phyloP scores from a whole-genome alignment of 2,113 vertebrate species.

The Cygnus atratus region DNA sequence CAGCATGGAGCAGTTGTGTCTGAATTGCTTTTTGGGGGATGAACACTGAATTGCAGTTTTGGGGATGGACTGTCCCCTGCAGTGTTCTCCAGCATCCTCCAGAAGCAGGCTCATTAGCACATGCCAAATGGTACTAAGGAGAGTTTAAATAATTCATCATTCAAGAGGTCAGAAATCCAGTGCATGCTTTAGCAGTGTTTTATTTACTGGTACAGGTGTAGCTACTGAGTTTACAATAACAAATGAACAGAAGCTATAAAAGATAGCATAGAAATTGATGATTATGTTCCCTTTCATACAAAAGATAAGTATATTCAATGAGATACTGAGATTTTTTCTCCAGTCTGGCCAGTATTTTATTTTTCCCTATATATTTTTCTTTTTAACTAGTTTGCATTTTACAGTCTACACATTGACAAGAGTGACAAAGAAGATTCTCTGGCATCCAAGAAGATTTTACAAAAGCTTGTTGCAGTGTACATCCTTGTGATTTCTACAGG shows the following conservation, averaged over 20 bases:
- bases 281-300: neutral
- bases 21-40: neutral
- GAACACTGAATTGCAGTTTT: neutral
- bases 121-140: neutral
- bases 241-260: neutral
- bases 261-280: neutral
- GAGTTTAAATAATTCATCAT: neutral
- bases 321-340: neutral
- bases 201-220: neutral
- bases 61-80: neutral
- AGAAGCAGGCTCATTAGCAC: neutral
- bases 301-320: neutral
- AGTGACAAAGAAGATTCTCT: neutral
- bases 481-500: conserved; percentile 23
- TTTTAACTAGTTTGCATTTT: neutral
- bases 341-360: neutral
- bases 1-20: fast-evolving
- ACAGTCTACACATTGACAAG: neutral
- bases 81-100: neutral
- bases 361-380: neutral
- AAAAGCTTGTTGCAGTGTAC: conserved; percentile 35
- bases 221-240: neutral
- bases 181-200: neutral
- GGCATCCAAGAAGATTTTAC: conserved; percentile 1
- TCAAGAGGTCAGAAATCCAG: neutral